Base-by-base conservation (phyloP, 2,797 vertebrate genomes). In the Erpetoichthys calabaricus region DNA sequence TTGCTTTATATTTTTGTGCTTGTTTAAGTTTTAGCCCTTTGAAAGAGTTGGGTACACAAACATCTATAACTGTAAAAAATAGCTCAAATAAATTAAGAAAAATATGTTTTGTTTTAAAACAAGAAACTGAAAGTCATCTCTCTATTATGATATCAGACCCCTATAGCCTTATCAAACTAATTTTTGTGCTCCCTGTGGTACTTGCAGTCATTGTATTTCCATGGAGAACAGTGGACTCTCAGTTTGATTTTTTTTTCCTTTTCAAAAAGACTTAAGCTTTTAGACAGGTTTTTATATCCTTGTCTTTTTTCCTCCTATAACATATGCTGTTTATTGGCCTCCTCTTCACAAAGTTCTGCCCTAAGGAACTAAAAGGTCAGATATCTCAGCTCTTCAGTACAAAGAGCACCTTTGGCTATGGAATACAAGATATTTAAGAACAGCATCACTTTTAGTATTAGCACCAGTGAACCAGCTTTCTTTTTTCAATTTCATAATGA, bases 291-390 rank as follows among this genome's bases (percentile, higher is more conserved):
- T 78, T 70, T 73, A 72, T 76, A 64, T 70, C 71, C 75, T 74
- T 71, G 64, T 66, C 69, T 75, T 64, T 68, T 69, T 73, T 71
- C 73, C 68, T 67, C 68, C 5, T 7, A 4, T 67, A 79, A 72
- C 78, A 86, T 84, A 84, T 82, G 84, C 79, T 84, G 74, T 70
- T 68, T 70, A 80, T 76, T 73, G 75, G 73, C 76, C 78, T 54
- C 9, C 41, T 7, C 41, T 60, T 69, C 63, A 64, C 77, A 76
- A 73, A 74, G 74, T 74, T 57, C 67, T 42, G 77, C 82, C 82
- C 57, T 47, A 53, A 75, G 81, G 70, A 67, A 66, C 59, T 50
- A 66, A 81, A 83, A 82, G 81, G 82, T 86, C 83, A 85, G 68
- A 74, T 64, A 73, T 72, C 63, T 70, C 69, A 55, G 45, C 59